Conservation (phyloP, 2,888 invertebrate species). For the Pantelozetes paolii region DNA sequence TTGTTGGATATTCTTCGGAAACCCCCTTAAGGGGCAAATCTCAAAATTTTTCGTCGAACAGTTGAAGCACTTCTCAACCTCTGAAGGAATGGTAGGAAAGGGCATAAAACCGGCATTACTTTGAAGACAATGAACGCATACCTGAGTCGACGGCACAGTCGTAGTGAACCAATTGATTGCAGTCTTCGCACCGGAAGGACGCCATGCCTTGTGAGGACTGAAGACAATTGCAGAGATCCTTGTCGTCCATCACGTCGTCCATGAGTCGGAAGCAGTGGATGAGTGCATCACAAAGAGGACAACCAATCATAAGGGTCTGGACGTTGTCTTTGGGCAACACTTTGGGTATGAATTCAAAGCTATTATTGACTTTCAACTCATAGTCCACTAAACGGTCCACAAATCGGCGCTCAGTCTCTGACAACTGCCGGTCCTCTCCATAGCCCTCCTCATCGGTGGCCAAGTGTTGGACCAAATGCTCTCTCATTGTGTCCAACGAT, state of each 20-base stretch:
- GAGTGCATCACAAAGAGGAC: conserved; percentile 10
- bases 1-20: not conserved
- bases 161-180: not conserved
- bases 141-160: not conserved
- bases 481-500: not conserved
- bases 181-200: not conserved
- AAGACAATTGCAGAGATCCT: not conserved
- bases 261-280: conserved; percentile 1
- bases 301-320: not conserved
- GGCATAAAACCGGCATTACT: too few relatives aligned
- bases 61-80: not conserved
- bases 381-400: not conserved
- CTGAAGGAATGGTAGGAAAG: too few relatives aligned
- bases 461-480: not conserved
- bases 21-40: not conserved
- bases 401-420: not conserved
- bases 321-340: not conserved
- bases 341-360: not conserved
- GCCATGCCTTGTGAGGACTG: not conserved
- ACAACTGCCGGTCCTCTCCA: not conserved
- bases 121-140: not conserved
- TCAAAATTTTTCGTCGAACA: not conserved
- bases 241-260: not conserved
- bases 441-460: not conserved
- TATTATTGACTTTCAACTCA: not conserved